phyloP scores from a whole-genome alignment of 2,888 invertebrate genomes.

The Seladonia tumulorum region DNA sequence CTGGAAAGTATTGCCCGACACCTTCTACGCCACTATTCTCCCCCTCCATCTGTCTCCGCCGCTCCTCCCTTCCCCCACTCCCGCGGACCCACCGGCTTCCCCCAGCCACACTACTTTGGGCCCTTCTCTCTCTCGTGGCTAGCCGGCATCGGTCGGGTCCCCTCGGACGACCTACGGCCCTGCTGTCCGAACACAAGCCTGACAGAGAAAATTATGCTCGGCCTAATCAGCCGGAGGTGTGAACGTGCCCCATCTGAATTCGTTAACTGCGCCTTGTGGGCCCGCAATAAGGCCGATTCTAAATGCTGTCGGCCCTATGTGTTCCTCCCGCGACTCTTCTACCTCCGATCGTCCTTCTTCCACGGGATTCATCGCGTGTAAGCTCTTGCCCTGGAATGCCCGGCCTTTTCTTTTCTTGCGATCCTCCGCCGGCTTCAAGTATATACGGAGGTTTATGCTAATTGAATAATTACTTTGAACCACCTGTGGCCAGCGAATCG shows the following conservation, averaged over 20 bases:
- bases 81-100: not conserved
- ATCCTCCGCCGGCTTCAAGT: not conserved
- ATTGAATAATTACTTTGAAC: not conserved
- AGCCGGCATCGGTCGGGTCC: slow-evolving; percentile 23
- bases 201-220: slow-evolving; percentile 75
- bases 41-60: slow-evolving; percentile 59
- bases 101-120: slow-evolving; percentile 23
- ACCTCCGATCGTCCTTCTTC: not conserved
- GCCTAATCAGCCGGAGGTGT: slow-evolving; percentile 81
- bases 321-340: slow-evolving; percentile 1
- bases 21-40: slow-evolving; percentile 76
- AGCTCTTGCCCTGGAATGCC: not conserved
- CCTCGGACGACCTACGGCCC: slow-evolving; percentile 55
- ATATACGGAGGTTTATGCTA: not conserved
- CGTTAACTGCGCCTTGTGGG: slow-evolving; percentile 63
- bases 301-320: slow-evolving; percentile 22
- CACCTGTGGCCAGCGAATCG: not conserved
- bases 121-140: slow-evolving; percentile 13
- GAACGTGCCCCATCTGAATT: slow-evolving; percentile 81
- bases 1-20: slow-evolving; percentile 84
- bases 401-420: not conserved
- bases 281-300: slow-evolving; percentile 32
- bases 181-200: slow-evolving; percentile 37
- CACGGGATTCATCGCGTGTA: not conserved
- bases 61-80: slow-evolving; percentile 59